Base-by-base conservation (phyloP, 2,888 invertebrate genomes). In the Drosophila nigricruria region DNA sequence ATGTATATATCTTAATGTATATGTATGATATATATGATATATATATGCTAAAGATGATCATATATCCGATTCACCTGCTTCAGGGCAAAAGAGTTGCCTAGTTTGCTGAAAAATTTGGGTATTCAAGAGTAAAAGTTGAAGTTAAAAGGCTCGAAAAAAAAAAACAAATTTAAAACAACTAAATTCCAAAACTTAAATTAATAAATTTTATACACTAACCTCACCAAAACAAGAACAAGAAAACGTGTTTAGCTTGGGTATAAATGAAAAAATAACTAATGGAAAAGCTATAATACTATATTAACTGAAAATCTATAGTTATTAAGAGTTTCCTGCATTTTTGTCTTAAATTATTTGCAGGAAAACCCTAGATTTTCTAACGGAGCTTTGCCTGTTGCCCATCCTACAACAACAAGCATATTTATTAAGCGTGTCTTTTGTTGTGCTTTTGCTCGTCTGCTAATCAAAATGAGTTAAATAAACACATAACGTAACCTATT, bases 401-500 rank as follows among this genome's bases (percentile, higher is more conserved):
- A 40, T 30, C 36, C 16, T 25, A 14, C 30, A 43, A 54, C 9
- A 40, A 32, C 18, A 18, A 18, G 3, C 54, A n/a, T 36, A 49
- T 43, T 60, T 64, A 52, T 18, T 68, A 68, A 77, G 85, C 75
- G 72, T 77, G 78, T 78, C 80, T 74, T 73, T 82, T 81, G 65
- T 76, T 88, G 75, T 79, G 67, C 68, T 81, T 79, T 81, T 82
- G 49, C 79, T 77, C 77, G 75, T 62, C 73, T 75, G 79, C 83
- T 86, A 86, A 86, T 88, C 86, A 83, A 86, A 86, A 85, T 88
- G 86, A 86, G 86, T 86, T 88, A 88, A 86, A 85, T 88, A 88
- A 82, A 85, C 86, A 88, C 88, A 86, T 85, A 86, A 86, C 86
- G 83, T 88, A 86, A 86, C 88, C 88, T 88, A 86, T 88, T 86